Evolutionary conservation across 1,140 invertebrate species (phyloP).

Genomic region (Trichomalopsis sarcophagae): DNA sequence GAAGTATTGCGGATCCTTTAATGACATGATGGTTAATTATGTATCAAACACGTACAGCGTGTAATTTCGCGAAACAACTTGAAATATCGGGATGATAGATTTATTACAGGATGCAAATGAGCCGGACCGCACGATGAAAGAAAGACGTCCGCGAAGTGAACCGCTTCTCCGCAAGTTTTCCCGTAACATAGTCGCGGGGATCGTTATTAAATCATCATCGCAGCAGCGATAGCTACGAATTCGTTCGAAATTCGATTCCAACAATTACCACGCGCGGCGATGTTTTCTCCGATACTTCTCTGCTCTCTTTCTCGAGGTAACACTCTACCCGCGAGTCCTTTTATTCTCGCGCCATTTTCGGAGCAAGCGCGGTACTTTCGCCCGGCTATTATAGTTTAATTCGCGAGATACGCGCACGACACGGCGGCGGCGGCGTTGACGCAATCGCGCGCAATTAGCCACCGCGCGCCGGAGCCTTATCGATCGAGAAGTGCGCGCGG

Average conservation of each 20-base stretch:
- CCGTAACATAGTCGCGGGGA: too few relatives aligned
- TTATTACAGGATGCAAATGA: not conserved
- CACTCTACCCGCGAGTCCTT: constrained; percentile 9
- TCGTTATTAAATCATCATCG: too few relatives aligned
- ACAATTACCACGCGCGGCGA: not conserved
- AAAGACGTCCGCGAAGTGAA: too few relatives aligned
- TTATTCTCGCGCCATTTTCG: constrained; percentile 43
- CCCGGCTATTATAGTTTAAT: constrained; percentile 48
- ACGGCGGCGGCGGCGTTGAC: not conserved
- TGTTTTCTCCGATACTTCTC: not conserved
- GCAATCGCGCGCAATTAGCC: constrained; percentile 39
- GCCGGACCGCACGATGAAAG: too few relatives aligned
- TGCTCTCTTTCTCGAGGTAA: not conserved
- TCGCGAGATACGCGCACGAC: not conserved
- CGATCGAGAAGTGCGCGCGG: constrained; percentile 7
- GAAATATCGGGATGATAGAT: not conserved
- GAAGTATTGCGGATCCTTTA: not conserved
- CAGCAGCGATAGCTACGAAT: too few relatives aligned
- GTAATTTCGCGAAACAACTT: not conserved
- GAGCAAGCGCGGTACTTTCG: constrained; percentile 42
- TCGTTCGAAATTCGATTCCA: not conserved
- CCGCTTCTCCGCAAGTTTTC: too few relatives aligned
- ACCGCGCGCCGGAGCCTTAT: constrained; percentile 1
- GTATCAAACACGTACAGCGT: not conserved
- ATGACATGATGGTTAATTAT: not conserved